Percentiles rank a stretch among this genome's conserved stretches.
Conservation (phyloP, 2,797 vertebrate species). For the Diceros bicornis region DNA sequence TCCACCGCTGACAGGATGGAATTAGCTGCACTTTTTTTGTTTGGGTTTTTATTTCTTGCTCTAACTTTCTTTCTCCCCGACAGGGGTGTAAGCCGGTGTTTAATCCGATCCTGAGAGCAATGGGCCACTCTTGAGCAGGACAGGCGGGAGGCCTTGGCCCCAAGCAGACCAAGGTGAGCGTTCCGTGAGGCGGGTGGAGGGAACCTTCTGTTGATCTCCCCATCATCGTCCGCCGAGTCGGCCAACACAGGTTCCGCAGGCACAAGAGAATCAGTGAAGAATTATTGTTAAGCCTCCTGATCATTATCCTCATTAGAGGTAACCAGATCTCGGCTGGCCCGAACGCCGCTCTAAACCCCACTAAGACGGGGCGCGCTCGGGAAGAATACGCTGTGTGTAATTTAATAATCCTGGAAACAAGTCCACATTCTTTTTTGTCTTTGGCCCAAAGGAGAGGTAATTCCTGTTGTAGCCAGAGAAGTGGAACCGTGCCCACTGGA, state of each 20-base stretch:
- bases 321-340: slow-evolving; percentile 92
- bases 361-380: slow-evolving; percentile 90
- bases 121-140: slow-evolving; percentile 88
- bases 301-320: slow-evolving; percentile 97
- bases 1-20: slow-evolving; percentile 99
- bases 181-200: slow-evolving; percentile 87
- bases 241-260: slow-evolving; percentile 91
- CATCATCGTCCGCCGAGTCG: slow-evolving; percentile 51
- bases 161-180: slow-evolving; percentile 81
- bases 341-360: slow-evolving; percentile 91
- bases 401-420: slow-evolving; percentile 97
- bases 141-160: slow-evolving; percentile 87
- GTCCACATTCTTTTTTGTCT: slow-evolving; percentile 90
- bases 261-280: slow-evolving; percentile 92
- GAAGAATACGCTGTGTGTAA: slow-evolving; percentile 94
- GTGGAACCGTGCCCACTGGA: slow-evolving; percentile 20
- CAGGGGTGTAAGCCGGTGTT: slow-evolving; percentile 91
- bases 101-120: slow-evolving; percentile 94
- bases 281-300: slow-evolving; percentile 96
- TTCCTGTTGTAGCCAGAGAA: slow-evolving; percentile 74
- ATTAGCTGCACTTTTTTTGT: slow-evolving; percentile 95
- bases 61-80: slow-evolving; percentile 91
- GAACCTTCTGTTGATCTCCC: slow-evolving; percentile 89
- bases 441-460: slow-evolving; percentile 85
- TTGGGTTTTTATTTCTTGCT: slow-evolving; percentile 81